phyloP scores from a whole-genome alignment of 2,888 invertebrate species.

The Lasioglossum malachurum region DNA sequence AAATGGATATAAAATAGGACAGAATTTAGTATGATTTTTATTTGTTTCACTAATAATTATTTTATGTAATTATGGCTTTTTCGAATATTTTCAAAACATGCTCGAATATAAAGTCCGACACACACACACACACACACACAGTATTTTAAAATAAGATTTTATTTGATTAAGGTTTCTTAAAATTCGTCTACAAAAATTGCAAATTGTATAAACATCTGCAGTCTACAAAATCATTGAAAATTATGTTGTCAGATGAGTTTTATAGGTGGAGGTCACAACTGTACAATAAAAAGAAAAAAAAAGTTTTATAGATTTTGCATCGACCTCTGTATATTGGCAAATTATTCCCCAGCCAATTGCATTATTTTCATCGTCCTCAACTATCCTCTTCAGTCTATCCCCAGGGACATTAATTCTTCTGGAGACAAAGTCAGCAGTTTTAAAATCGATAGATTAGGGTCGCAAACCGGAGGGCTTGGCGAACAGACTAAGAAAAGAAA shows the following conservation, averaged over 20 bases:
- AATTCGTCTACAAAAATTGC: too few relatives aligned
- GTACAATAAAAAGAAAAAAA: too few relatives aligned
- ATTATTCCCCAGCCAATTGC: not conserved
- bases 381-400: not conserved
- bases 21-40: too few relatives aligned
- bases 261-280: not conserved
- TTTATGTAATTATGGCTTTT: too few relatives aligned
- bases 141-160: too few relatives aligned
- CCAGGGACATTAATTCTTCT: not conserved
- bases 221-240: not conserved
- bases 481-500: not conserved
- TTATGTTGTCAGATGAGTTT: not conserved
- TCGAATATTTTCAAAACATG: too few relatives aligned
- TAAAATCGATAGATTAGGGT: not conserved
- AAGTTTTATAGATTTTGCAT: not conserved
- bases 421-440: not conserved
- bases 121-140: too few relatives aligned
- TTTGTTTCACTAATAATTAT: too few relatives aligned
- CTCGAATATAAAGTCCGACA: too few relatives aligned
- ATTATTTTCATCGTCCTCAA: not conserved
- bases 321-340: not conserved
- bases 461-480: not conserved
- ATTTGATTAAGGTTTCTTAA: too few relatives aligned
- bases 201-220: too few relatives aligned
- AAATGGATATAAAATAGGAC: too few relatives aligned